These are phyloP conservation scores for Diplolepis rosae DNA, from an alignment of 2,888 invertebrate species.

Conservation along the genomic window DNA sequence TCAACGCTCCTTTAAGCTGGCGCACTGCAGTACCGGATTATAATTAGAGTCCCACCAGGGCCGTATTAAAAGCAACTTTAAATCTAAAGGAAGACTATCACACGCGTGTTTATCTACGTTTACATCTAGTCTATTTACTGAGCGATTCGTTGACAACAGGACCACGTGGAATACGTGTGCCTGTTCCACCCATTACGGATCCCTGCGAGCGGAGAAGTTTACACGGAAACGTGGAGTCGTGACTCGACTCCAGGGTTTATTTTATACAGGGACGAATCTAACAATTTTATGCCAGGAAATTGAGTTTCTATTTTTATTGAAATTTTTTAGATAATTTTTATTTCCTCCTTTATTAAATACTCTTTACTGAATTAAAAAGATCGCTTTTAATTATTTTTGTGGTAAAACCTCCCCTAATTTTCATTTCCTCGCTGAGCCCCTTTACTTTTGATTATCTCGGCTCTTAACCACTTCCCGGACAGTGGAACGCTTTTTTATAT, in stretches of 20 bases:
- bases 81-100: not conserved
- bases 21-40: slow-evolving; percentile 49
- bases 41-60: slow-evolving; percentile 47
- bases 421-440: not conserved
- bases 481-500: not conserved
- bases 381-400: not conserved
- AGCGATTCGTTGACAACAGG: slow-evolving; percentile 24
- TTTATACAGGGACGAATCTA: not conserved
- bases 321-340: too few relatives aligned
- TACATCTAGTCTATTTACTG: slow-evolving; percentile 18
- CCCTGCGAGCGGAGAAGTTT: slow-evolving; percentile 16
- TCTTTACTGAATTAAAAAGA: not conserved
- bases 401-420: not conserved
- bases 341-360: not conserved
- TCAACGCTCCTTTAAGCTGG: slow-evolving; percentile 33
- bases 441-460: not conserved
- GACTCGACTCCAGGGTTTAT: slow-evolving; percentile 33
- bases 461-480: not conserved
- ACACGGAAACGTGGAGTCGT: slow-evolving; percentile 43
- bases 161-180: slow-evolving; percentile 20
- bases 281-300: not conserved
- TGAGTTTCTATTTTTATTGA: not conserved
- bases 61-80: slow-evolving; percentile 17
- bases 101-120: slow-evolving; percentile 20
- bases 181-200: not conserved